Evolutionary conservation across 2,888 invertebrate species (phyloP), one percentile per base, ranked within the genome.

Genomic region (Oscheius myriophilus): DNA sequence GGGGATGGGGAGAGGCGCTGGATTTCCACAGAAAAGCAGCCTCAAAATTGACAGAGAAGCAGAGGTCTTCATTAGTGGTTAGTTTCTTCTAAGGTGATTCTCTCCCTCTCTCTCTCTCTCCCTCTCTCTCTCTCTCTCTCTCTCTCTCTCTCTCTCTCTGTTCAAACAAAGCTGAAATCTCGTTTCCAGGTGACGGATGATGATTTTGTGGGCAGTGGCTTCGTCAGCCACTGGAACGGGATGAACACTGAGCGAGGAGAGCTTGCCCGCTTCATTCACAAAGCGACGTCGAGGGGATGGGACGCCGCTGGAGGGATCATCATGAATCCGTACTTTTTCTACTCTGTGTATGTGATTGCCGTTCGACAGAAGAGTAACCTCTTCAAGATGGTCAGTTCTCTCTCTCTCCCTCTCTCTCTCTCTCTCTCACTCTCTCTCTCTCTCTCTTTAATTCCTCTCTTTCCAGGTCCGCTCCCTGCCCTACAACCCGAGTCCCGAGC

Each of bases 341-440:
- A 59, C 25, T 18, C 59, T 14, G 59, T 59, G 11, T 14, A 4
- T 14, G 18, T 59, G 23, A 41, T 41, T 9, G 42, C 59, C 21
- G 21, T 59, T 7, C 39, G 26, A 21, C 26, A 59, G 21, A 59
- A 59, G 21, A 59, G 42, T 14, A 21, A 43, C 39, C 14, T 59
- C n/a, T 59, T 39, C 39, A 43, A 59, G 25, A 41, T 42, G 59
- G 59, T 59, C n/a, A 3, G 57, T 42, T 59, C 39, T 59, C 39
- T 16, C 26, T 42, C 23, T 33, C 18, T 21, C 18, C 2, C 16
- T n/a, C 39, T 16, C 39, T 16, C 43, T 59, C n/a, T 23, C 21
- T 42, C 33, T 33, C 33, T 33, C 33, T 33, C 9, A 6, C 9
- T 33, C 33, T 33, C 33, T 33, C 18, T 46, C 12, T 18, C 18